Evolutionary conservation across 2,888 invertebrate species (phyloP), one percentile per base, ranked within the genome.

Genomic region (Xanthia icteritia): DNA sequence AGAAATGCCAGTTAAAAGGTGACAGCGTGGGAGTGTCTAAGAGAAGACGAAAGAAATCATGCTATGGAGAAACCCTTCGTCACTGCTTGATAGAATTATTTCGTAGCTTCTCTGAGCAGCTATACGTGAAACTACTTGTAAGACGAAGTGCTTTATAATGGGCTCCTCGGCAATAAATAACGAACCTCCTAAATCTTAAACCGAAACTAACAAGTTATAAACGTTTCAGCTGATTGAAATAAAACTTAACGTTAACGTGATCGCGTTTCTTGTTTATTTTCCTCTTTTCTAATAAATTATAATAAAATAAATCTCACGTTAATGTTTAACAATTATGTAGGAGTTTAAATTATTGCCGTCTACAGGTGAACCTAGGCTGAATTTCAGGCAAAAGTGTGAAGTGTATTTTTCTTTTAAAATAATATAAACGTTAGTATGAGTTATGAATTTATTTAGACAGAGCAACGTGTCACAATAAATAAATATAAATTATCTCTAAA

Each of bases 161-260:
- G 60, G 39, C 42, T 73, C 45, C 9, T 13, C 36, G 2, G 63
- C 83, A 73, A 71, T 82, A 82, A 82, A 78, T 82, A 79, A 71
- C 36, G 11, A 39, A 51, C 15, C 72, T 64, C 66, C 58, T 73
- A 74, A 82, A 82, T 82, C 66, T 81, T 31, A 51, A 65, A 81
- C 39, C 60, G 27, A 72, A 81, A 81, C 82, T 73, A 72, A 69
- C 64, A 48, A 39, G 20, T 68, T 72, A 70, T 77, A 82, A 85
- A 82, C 77, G 64, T 42, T 69, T 67, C 76, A 60, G 80, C 6
- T 85, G 83, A 85, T 83, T 76, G 85, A 85, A 85, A 85, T 83
- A 79, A 79, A 85, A 85, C 82, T 76, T 51, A 42, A 36, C 74
- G 27, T 64, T 23, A 69, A 56, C 72, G 13, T 56, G n/a, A 78